Base-by-base conservation (phyloP, 2,888 invertebrate genomes). In the Tineola bisselliella region DNA sequence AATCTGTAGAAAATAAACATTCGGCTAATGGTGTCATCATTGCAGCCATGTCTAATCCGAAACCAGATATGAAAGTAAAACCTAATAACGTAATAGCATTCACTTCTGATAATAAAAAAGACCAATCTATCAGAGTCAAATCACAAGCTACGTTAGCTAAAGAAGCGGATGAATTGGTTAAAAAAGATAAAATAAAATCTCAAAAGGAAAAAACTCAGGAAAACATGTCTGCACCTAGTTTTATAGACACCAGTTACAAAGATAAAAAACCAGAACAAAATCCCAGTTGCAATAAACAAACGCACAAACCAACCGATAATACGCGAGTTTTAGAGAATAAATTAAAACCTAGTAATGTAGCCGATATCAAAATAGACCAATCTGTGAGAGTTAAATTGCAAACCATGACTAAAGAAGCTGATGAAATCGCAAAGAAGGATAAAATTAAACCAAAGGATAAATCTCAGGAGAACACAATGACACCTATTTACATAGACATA, bases 21-120 rank as follows among this genome's bases (percentile, higher is more conserved):
- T 72, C 81, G 0, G 84, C 81, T 64, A 84, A 72, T 62, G 81
- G 84, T 44, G 84, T 87, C 63, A 88, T 87, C 0, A 88, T 88
- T 60, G 87, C 87, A 0, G 79, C 88, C 0, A 84, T 88, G 2
- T 68, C 70, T 1, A 73, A 64, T 63, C 12, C 76, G 72, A 66
- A 31, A 62, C 0, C 75, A 79, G 61, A 62, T 64, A 8, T 43
- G 4, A 74, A 69, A 67, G 61, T 61, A 44, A 19, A 63, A 59
- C 15, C 62, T 2, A 17, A 13, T 48, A 15, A 64, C 59, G 44
- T 62, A 25, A 56, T 62, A 38, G 62, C 62, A 4, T 60, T 63
- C 15, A 63, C 62, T 0, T 48, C 62, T 15, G 62, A 63, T 0
- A 71, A 69, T 12, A 73, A 76, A 19, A 73, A 75, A 63, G 74